Percentiles rank a stretch among this genome's conserved stretches.
Conservation (phyloP, 2,113 vertebrate species). For the Sturnira hondurensis region DNA sequence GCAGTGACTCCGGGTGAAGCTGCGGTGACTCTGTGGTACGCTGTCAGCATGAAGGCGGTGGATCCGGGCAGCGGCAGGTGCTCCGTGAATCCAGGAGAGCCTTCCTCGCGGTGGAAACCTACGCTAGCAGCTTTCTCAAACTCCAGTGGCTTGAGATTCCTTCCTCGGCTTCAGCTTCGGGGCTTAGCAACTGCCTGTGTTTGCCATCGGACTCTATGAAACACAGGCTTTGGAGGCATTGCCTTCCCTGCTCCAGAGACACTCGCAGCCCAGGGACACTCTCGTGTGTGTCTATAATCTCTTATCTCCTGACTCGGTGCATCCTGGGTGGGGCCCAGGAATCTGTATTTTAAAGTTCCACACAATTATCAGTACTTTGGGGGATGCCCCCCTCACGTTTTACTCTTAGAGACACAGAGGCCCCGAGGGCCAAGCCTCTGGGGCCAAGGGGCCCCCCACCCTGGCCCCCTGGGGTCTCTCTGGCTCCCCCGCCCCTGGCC, state of each 20-base stretch:
- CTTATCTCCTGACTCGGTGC: no score
- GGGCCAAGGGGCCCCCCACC: not conserved
- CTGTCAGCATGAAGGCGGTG: not conserved
- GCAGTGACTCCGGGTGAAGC: not conserved
- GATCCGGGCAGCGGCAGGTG: accelerated
- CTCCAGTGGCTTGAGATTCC: not conserved
- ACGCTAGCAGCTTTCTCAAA: not conserved
- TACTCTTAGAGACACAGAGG: not conserved
- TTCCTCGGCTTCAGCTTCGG: not conserved
- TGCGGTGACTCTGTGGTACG: not conserved
- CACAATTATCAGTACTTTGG: not conserved
- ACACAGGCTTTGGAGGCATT: not conserved
- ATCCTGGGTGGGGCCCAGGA: not conserved
- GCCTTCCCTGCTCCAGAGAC: not conserved
- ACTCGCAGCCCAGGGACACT: not conserved
- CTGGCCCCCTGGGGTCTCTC: not conserved
- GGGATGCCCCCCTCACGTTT: not conserved
- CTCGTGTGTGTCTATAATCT: accelerated
- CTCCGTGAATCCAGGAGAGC: not conserved
- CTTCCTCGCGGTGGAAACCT: not conserved
- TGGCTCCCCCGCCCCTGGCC: accelerated
- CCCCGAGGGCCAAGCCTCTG: not conserved
- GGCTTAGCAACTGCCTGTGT: not conserved
- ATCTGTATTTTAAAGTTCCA: not conserved
- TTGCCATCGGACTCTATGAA: not conserved